A percentile compares a stretch with the other conserved stretches of the same genome.
phyloP scores from a whole-genome alignment of 2,113 vertebrate species.

The Mellivora capensis region DNA sequence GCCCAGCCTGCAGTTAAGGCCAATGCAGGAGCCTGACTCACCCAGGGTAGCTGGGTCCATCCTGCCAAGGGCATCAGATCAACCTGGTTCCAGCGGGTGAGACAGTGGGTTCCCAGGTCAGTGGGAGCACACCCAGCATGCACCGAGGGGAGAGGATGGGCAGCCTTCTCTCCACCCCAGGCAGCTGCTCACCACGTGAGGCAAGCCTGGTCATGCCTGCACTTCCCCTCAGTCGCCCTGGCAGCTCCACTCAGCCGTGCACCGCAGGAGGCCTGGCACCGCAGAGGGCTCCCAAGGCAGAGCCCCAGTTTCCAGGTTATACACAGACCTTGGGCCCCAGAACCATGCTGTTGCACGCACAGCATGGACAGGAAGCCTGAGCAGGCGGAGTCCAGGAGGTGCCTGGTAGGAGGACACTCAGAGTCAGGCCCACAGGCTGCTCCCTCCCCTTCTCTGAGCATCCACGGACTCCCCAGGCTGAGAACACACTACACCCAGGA shows the following conservation, averaged over 20 bases:
- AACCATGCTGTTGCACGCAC: not conserved
- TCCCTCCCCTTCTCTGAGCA: not conserved
- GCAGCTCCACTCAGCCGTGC: not conserved
- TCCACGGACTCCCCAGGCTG: no score
- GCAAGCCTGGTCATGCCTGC: not conserved
- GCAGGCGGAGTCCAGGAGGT: not conserved
- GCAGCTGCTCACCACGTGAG: not conserved
- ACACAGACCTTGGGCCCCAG: not conserved
- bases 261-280: not conserved
- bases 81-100: not conserved
- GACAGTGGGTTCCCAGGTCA: not conserved
- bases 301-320: not conserved
- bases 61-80: not conserved
- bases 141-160: not conserved
- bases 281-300: accelerated
- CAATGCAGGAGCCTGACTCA: not conserved
- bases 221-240: not conserved
- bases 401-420: not conserved
- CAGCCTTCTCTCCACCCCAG: not conserved
- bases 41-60: not conserved
- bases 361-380: not conserved
- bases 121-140: not conserved
- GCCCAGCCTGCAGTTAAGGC: not conserved
- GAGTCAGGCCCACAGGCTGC: not conserved
- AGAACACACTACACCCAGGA: accelerated